Percentiles rank a stretch among this genome's conserved stretches.
phyloP scores from a whole-genome alignment of 2,888 invertebrate genomes.

The Cataglyphis livida region DNA sequence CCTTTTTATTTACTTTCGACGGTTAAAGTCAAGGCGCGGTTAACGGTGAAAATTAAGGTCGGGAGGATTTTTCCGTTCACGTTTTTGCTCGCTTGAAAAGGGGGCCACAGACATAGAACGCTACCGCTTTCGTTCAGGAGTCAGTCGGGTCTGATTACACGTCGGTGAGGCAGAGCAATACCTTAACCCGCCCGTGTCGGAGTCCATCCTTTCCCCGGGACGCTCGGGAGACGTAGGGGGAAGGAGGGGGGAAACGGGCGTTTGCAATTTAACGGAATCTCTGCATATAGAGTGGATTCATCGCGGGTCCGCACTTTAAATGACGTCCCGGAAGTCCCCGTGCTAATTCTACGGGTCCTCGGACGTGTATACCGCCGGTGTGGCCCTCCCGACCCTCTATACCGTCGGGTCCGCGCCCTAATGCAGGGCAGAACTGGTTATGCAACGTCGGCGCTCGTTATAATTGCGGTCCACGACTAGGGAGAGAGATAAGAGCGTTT shows the following conservation, averaged over 20 bases:
- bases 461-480: slow-evolving; percentile 59
- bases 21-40: slow-evolving; percentile 9
- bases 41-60: slow-evolving; percentile 31
- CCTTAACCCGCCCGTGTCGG: slow-evolving; percentile 59
- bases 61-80: slow-evolving; percentile 6
- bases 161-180: slow-evolving; percentile 59
- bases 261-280: slow-evolving; percentile 81
- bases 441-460: slow-evolving; percentile 54
- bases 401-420: slow-evolving; percentile 42
- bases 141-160: slow-evolving; percentile 69
- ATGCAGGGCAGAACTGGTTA: slow-evolving; percentile 61
- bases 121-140: slow-evolving; percentile 22
- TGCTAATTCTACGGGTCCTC: slow-evolving; percentile 77
- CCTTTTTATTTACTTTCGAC: neutral
- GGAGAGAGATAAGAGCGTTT: slow-evolving; percentile 45
- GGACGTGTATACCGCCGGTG: slow-evolving; percentile 49
- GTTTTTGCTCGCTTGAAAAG: slow-evolving; percentile 1
- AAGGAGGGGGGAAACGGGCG: slow-evolving; percentile 73
- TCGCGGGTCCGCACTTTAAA: slow-evolving; percentile 75
- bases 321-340: slow-evolving; percentile 78
- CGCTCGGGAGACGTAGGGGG: neutral
- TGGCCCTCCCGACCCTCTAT: slow-evolving; percentile 49
- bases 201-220: slow-evolving; percentile 54
- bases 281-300: slow-evolving; percentile 82
- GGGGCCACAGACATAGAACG: neutral